Base-by-base conservation (phyloP, 2,888 invertebrate species). In the Heliconius erato region DNA sequence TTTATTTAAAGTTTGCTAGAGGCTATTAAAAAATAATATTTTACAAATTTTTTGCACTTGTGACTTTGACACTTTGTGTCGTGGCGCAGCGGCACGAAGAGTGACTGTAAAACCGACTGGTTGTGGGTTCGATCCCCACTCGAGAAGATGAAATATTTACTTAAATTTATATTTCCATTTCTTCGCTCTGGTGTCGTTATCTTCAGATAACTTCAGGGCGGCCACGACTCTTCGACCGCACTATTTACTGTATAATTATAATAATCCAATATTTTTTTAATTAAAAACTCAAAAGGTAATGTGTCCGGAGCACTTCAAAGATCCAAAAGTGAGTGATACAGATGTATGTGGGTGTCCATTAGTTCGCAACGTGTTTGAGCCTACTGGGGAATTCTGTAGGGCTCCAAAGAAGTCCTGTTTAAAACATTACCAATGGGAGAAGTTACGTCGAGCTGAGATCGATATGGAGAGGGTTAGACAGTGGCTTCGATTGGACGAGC, bases 261-360 rank as follows among this genome's bases (percentile, higher is more conserved):
- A n/a, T 63, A 63, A 63, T 11, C 23, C 0, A n/a, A 63, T n/a
- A 12, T n/a, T 23, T n/a, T 59, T 32, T 74, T 14, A n/a, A 32
- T 59, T n/a, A 35, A 32, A 72, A n/a, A 63, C 23, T 28, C 16
- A 16, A 14, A 87, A 96, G 96, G 96, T 99, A 0, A 96, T 99
- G 86, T 99, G 99, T 90, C 99, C 99, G 0, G 99, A 99, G 90
- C 99, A 99, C 92, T 98, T 98, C 89, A 99, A 99, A 92, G 99
- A 99, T 88, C 97, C 98, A 0, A 98, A 99, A 94, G 97, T 98
- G n/a, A 97, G 96, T 71, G 98, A 98, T 87, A 96, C 97, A 2
- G 98, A 98, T 91, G 98, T 99, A 0, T 99, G 99, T 91, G 99
- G 99, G 0, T 99, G 98, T 91, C 99, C 99, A 0, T 93, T 99